Base-by-base conservation (phyloP, 2,888 invertebrate genomes). In the Anaspis maculata region DNA sequence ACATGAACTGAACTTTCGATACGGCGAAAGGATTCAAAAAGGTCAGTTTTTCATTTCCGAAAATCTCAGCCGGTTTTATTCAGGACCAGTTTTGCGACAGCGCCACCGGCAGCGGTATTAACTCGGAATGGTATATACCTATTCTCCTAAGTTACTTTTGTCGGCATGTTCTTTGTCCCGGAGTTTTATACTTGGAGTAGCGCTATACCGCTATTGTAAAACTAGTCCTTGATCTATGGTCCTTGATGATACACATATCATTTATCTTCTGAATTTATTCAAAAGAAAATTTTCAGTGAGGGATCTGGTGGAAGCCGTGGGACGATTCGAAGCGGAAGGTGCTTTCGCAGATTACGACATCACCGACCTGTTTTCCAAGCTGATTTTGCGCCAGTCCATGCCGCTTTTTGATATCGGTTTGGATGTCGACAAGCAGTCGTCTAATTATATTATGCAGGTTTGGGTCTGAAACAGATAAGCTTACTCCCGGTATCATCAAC, bases 1-100 rank as follows among this genome's bases (percentile, higher is more conserved):
- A 10, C 45, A 53, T 27, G 54, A 57, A 25, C 37, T 44, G 9
- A 26, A 23, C n/a, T 54, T 52, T 28, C 27, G 50, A 28, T 55
- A 52, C 30, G 25, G 41, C 2, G n/a, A 39, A 4, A 34, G 57
- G 15, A 29, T 52, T 7, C 10, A 41, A 15, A 28, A 38, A 43
- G 50, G 55, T 56, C 27, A 7, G 27, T 26, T 13, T 13, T 5
- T 3, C 27, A n/a, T n/a, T n/a, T n/a, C n/a, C n/a, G n/a, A n/a
- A n/a, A n/a, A n/a, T n/a, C n/a, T n/a, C n/a, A n/a, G n/a, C n/a
- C n/a, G n/a, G n/a, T n/a, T n/a, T n/a, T n/a, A n/a, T n/a, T n/a
- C n/a, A n/a, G n/a, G n/a, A n/a, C n/a, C n/a, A n/a, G n/a, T n/a
- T n/a, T n/a, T n/a, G n/a, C n/a, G n/a, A n/a, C n/a, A n/a, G n/a